These are phyloP conservation scores for Sinella curviseta DNA, from an alignment of 1,140 invertebrate genomes.

Conservation along the genomic window DNA sequence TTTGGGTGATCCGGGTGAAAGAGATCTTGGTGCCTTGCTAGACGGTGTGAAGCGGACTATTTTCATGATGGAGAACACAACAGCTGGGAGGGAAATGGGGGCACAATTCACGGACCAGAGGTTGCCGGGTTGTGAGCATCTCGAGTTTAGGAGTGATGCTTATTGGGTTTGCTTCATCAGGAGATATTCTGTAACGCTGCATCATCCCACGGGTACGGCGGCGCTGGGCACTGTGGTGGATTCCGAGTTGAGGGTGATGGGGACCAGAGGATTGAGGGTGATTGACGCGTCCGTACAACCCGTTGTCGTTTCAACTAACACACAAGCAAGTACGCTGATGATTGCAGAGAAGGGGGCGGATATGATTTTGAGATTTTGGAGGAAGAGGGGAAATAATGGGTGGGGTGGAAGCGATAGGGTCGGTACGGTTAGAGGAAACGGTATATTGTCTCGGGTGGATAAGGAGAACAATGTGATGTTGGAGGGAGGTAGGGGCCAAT, in stretches of 20 bases:
- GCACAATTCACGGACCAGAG: neutral
- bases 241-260: constrained; percentile 57
- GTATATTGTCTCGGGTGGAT: too few species aligned
- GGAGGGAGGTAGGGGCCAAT: too few species aligned
- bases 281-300: constrained; percentile 63
- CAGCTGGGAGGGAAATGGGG: neutral
- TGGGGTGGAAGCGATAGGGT: too few species aligned
- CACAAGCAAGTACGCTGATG: constrained; percentile 60
- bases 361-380: too few species aligned
- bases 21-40: neutral
- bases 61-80: constrained; percentile 9
- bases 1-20: neutral
- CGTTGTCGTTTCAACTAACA: constrained; percentile 60
- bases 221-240: constrained; percentile 56
- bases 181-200: neutral
- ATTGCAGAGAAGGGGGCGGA: constrained; percentile 56
- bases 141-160: neutral
- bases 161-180: constrained; percentile 11
- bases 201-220: neutral
- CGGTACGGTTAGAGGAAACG: too few species aligned
- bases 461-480: too few species aligned
- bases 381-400: too few species aligned
- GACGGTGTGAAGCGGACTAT: neutral
- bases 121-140: constrained; percentile 13
- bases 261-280: constrained; percentile 56